These are phyloP conservation scores for Osmerus eperlanus DNA, from an alignment of 2,113 vertebrate species.

Conservation along the genomic window DNA sequence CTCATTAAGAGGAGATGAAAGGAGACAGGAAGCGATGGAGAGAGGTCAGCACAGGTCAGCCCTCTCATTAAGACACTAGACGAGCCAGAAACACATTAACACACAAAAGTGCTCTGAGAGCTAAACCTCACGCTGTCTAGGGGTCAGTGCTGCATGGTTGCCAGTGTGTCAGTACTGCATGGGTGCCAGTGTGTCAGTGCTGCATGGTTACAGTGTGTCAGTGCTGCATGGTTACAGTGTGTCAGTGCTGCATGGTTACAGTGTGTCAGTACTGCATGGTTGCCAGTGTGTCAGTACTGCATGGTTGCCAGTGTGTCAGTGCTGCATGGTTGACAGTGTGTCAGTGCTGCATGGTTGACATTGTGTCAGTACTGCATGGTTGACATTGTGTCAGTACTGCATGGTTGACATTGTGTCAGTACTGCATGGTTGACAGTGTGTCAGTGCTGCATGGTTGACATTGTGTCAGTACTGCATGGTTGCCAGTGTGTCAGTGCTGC, in stretches of 20 bases:
- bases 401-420: background rate
- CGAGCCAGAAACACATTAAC: conserved; percentile 9
- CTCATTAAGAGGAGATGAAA: conserved; percentile 62
- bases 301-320: background rate
- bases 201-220: background rate
- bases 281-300: background rate
- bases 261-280: background rate
- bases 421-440: background rate
- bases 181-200: background rate
- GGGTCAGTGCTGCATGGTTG: background rate
- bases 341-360: background rate
- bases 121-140: too few relatives aligned
- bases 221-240: background rate
- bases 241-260: background rate
- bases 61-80: conserved; percentile 64
- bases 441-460: background rate
- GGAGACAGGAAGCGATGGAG: conserved; percentile 51
- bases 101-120: too few relatives aligned
- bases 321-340: background rate
- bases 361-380: background rate
- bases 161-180: background rate
- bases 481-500: background rate
- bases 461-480: background rate
- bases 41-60: conserved; percentile 57
- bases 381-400: too few relatives aligned